Evolutionary conservation across 2,888 invertebrate genomes (phyloP).

Genomic region (Neoitamus cyanurus): DNA sequence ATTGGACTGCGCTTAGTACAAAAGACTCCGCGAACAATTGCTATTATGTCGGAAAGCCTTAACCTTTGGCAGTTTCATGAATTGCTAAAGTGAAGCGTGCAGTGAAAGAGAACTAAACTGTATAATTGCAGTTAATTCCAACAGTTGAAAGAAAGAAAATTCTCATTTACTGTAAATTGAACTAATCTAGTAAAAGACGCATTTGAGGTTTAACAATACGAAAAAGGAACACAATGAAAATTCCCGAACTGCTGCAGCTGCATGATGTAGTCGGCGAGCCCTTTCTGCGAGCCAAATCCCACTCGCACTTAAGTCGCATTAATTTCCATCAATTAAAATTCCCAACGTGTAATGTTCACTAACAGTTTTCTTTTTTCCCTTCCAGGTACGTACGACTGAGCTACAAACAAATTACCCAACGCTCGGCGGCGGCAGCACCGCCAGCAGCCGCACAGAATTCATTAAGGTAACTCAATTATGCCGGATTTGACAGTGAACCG

Average conservation of each 20-base stretch:
- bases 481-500: constrained; percentile 28
- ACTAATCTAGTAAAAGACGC: neutral
- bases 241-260: neutral
- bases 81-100: neutral
- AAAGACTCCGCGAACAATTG: no score
- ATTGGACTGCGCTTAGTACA: no score
- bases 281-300: neutral
- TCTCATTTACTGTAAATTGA: neutral
- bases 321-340: constrained; percentile 5
- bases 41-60: no score
- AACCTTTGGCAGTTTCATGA: neutral
- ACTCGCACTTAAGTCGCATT: neutral
- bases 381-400: constrained; percentile 20
- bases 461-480: constrained; percentile 32
- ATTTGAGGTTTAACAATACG: neutral
- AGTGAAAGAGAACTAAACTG: neutral
- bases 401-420: neutral
- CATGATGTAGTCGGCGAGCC: neutral
- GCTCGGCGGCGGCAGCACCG: neutral
- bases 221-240: neutral
- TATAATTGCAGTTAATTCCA: neutral
- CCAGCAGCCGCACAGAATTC: neutral
- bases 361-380: neutral
- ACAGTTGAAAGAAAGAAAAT: neutral
- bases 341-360: constrained; percentile 8